These are phyloP conservation scores for Nycteola revayana DNA, from an alignment of 2,888 invertebrate genomes.

Conservation along the genomic window DNA sequence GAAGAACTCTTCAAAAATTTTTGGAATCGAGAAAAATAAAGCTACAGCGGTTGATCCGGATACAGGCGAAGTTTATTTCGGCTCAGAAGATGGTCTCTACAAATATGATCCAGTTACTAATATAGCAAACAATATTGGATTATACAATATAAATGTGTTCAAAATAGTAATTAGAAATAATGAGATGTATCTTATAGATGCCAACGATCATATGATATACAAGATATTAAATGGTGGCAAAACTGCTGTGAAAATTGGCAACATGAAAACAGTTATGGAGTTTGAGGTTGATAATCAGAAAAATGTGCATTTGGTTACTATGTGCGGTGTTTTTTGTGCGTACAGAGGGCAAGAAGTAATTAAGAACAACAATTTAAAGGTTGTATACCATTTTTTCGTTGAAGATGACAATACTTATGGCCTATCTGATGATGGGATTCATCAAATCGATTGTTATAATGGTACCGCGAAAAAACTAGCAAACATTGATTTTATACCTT, in stretches of 20 bases:
- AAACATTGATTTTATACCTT: slow-evolving; percentile 50
- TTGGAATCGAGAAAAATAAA: slow-evolving; percentile 61
- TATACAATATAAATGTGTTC: slow-evolving; percentile 66
- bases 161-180: slow-evolving; percentile 66
- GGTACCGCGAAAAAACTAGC: slow-evolving; percentile 60
- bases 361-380: slow-evolving; percentile 55
- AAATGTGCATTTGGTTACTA: slow-evolving; percentile 61
- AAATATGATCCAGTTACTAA: slow-evolving; percentile 58
- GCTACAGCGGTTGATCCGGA: slow-evolving; percentile 64
- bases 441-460: slow-evolving; percentile 58
- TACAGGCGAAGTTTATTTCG: slow-evolving; percentile 66
- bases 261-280: slow-evolving; percentile 59
- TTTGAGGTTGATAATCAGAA: slow-evolving; percentile 62
- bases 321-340: slow-evolving; percentile 67
- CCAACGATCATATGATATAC: slow-evolving; percentile 66
- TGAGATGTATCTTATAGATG: slow-evolving; percentile 64
- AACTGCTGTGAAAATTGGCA: slow-evolving; percentile 44
- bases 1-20: slow-evolving; percentile 53
- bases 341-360: slow-evolving; percentile 46
- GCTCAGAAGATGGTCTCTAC: slow-evolving; percentile 66
- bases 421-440: slow-evolving; percentile 51
- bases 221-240: slow-evolving; percentile 53
- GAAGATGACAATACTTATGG: slow-evolving; percentile 56
- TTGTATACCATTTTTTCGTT: slow-evolving; percentile 57
- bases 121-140: slow-evolving; percentile 53